Percentiles rank a stretch among this genome's conserved stretches.
Evolutionary conservation across 2,113 vertebrate genomes (phyloP).

Genomic region (Hystrix brachyura): DNA sequence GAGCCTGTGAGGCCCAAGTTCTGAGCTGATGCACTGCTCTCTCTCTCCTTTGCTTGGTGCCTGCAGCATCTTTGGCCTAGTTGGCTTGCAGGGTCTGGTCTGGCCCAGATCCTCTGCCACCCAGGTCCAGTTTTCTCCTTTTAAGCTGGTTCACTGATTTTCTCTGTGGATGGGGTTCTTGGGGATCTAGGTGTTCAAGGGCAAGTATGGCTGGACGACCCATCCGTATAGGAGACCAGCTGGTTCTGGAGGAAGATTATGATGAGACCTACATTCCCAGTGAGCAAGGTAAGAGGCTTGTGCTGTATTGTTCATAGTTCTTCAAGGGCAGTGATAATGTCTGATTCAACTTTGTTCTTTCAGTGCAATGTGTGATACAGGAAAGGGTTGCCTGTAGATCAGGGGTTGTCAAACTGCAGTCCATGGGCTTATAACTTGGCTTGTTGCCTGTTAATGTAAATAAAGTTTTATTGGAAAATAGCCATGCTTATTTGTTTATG

Average conservation of each 20-base stretch:
- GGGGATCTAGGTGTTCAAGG: slow-evolving; percentile 33
- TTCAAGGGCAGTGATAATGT: neutral
- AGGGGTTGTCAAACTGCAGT: neutral
- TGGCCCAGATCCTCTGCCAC: neutral
- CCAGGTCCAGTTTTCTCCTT: neutral
- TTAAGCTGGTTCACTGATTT: neutral
- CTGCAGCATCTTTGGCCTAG: neutral
- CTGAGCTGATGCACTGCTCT: neutral
- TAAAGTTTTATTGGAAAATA: slow-evolving; percentile 46
- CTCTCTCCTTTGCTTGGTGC: accelerated
- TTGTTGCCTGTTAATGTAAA: slow-evolving; percentile 4
- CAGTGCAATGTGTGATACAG: neutral
- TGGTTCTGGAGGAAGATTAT: slow-evolving; percentile 95
- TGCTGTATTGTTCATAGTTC: neutral
- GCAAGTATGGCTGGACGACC: slow-evolving; percentile 87
- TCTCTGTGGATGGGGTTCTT: slow-evolving; percentile 15
- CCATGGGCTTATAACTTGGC: neutral
- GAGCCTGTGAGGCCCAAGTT: neutral
- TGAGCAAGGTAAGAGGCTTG: slow-evolving; percentile 84
- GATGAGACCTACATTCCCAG: slow-evolving; percentile 92
- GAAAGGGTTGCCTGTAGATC: neutral
- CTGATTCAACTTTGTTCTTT: neutral
- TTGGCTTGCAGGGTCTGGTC: neutral
- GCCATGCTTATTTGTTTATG: neutral
- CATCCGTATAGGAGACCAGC: slow-evolving; percentile 92